Percentiles rank a stretch among this genome's conserved stretches.
phyloP scores from a whole-genome alignment of 2,113 vertebrate genomes.

The Edolisoma coerulescens region DNA sequence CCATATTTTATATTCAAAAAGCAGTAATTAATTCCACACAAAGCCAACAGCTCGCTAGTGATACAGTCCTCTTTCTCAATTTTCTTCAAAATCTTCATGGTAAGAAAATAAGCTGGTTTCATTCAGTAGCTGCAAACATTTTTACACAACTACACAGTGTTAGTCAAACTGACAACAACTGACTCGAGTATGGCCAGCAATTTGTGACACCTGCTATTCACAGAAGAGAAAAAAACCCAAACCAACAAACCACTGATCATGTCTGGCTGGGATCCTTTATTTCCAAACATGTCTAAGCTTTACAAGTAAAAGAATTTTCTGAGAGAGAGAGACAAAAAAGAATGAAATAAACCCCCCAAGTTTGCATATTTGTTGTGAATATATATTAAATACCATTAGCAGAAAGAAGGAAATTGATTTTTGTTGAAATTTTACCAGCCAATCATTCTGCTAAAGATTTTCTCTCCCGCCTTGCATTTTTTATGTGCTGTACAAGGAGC shows the following conservation, averaged over 20 bases:
- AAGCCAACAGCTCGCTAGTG: background rate
- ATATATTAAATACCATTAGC: background rate
- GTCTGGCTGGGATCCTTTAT: background rate
- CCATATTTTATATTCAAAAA: background rate
- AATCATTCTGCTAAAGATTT: background rate
- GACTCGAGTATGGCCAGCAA: background rate
- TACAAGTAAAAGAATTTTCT: background rate
- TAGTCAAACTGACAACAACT: conserved; percentile 7
- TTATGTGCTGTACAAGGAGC: background rate
- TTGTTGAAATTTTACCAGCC: background rate
- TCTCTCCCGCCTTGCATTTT: background rate
- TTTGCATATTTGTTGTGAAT: background rate
- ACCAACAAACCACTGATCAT: background rate
- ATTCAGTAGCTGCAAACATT: background rate
- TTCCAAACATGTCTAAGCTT: background rate
- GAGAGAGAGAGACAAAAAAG: background rate
- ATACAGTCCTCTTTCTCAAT: background rate
- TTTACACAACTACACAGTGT: background rate
- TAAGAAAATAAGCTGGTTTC: background rate
- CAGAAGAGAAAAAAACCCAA: background rate
- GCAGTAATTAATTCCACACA: conserved; percentile 4
- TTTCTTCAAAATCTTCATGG: background rate
- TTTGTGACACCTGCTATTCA: background rate
- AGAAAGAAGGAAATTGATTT: background rate
- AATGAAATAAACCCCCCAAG: accelerated